These are phyloP conservation scores for Rhagonycha lutea DNA, from an alignment of 2,888 invertebrate species.

Conservation along the genomic window DNA sequence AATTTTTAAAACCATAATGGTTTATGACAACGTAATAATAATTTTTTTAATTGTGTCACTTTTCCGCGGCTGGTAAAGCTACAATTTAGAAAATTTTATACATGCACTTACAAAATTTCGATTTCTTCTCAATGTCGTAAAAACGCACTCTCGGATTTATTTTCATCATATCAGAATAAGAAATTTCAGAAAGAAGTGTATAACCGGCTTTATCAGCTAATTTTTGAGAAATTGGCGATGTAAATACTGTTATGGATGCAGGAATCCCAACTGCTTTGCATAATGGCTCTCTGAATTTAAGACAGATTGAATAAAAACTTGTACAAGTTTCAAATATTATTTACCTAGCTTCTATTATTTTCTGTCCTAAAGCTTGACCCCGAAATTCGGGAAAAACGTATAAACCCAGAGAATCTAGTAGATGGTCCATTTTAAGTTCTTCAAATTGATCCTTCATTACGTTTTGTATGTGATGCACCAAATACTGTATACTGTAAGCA, in stretches of 20 bases:
- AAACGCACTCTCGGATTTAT: conserved; percentile 32
- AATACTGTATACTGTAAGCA: too few relatives aligned
- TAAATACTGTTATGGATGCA: conserved; percentile 60
- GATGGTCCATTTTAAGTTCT: conserved; percentile 38
- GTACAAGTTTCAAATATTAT: background rate
- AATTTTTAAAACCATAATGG: too few relatives aligned
- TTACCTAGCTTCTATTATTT: conserved; percentile 36
- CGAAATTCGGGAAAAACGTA: conserved; percentile 42
- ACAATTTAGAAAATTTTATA: background rate
- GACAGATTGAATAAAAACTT: background rate
- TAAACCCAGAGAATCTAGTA: conserved; percentile 47
- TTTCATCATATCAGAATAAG: conserved; percentile 57
- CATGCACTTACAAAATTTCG: conserved; percentile 25
- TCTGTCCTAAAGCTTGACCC: conserved; percentile 41
- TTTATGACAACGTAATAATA: too few relatives aligned
- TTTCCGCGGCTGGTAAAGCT: too few relatives aligned
- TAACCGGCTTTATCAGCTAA: conserved; percentile 60
- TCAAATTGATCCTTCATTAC: conserved; percentile 36
- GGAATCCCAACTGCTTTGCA: conserved; percentile 58
- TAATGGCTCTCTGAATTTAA: conserved; percentile 54
- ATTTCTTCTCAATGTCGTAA: conserved; percentile 33
- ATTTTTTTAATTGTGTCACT: too few relatives aligned
- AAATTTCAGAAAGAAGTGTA: conserved; percentile 52
- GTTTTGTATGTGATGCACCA: conserved; percentile 14
- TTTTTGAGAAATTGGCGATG: conserved; percentile 59